A percentile compares a stretch with the other conserved stretches of the same genome.
Evolutionary conservation across 2,113 vertebrate species (phyloP).

Genomic region (Petrocephalus zakoni): DNA sequence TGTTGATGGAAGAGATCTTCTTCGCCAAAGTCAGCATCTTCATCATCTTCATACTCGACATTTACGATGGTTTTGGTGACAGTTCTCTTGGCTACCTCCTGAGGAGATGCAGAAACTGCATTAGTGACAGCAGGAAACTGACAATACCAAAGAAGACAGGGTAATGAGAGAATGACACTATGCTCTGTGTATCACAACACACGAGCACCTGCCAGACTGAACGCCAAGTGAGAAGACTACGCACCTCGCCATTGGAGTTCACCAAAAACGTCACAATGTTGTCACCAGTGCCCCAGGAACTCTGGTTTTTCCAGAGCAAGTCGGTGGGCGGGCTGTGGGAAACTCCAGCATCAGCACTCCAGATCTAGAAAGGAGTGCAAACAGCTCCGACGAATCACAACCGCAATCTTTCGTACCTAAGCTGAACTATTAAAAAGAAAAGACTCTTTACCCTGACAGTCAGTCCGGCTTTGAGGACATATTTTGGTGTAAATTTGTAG

Average conservation of each 20-base stretch:
- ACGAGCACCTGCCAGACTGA: background rate
- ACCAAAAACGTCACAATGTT: conserved; percentile 69
- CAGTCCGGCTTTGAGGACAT: conserved; percentile 85
- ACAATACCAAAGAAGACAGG: background rate
- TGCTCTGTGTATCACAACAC: too few species aligned
- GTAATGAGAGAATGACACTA: background rate
- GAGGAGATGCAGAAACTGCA: background rate
- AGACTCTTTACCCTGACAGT: conserved; percentile 74
- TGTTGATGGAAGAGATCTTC: conserved; percentile 80
- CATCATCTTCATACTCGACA: conserved; percentile 62
- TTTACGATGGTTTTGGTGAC: conserved; percentile 64
- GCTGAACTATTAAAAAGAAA: background rate
- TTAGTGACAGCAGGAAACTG: background rate
- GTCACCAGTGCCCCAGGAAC: conserved; percentile 79
- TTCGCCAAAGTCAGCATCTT: conserved; percentile 81
- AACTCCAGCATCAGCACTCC: conserved; percentile 80
- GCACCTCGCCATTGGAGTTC: conserved; percentile 80
- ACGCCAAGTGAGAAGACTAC: background rate
- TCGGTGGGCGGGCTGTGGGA: conserved; percentile 82
- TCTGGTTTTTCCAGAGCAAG: conserved; percentile 88
- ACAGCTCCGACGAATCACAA: background rate
- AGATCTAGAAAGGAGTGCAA: conserved; percentile 67
- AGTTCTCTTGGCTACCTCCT: conserved; percentile 83
- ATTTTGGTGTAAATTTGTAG: conserved; percentile 95
- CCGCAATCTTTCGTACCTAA: background rate